Percentiles rank a stretch among this genome's conserved stretches.
phyloP scores from a whole-genome alignment of 1,140 invertebrate genomes.

The Aphis gossypii region DNA sequence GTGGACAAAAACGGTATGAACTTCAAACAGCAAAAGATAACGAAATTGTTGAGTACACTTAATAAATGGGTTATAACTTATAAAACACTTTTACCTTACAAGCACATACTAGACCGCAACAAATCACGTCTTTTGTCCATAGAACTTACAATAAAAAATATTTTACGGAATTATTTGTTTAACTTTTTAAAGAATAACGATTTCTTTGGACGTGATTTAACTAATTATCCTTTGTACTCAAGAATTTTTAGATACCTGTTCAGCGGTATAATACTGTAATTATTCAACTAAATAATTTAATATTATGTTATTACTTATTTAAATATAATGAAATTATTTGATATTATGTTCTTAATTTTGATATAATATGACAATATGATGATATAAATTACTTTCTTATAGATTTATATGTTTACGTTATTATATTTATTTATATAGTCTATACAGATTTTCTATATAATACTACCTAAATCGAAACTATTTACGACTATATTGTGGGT shows the following conservation, averaged over 20 bases:
- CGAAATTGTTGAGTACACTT: not conserved
- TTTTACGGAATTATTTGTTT: not conserved
- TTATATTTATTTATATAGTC: too few species aligned
- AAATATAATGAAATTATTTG: not conserved
- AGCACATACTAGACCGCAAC: not conserved
- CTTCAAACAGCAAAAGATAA: not conserved
- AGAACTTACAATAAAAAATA: not conserved
- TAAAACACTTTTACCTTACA: conserved; percentile 21
- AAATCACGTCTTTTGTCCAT: conserved; percentile 7
- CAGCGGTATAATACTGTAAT: not conserved
- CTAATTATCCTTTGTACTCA: conserved; percentile 2
- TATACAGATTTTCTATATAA: too few species aligned
- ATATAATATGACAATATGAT: not conserved
- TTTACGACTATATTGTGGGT: too few species aligned
- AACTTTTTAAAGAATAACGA: not conserved
- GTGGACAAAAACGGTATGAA: not conserved
- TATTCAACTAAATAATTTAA: not conserved
- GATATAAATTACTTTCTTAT: not conserved
- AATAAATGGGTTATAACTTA: not conserved
- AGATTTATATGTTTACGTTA: not conserved
- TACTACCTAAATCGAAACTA: too few species aligned
- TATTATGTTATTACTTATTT: not conserved
- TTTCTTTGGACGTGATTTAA: conserved; percentile 4
- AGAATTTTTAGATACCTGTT: not conserved
- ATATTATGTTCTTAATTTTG: not conserved